A percentile compares a stretch with the other conserved stretches of the same genome.
Evolutionary conservation across 2,113 vertebrate species (phyloP).

Genomic region (Peromyscus maniculatus): DNA sequence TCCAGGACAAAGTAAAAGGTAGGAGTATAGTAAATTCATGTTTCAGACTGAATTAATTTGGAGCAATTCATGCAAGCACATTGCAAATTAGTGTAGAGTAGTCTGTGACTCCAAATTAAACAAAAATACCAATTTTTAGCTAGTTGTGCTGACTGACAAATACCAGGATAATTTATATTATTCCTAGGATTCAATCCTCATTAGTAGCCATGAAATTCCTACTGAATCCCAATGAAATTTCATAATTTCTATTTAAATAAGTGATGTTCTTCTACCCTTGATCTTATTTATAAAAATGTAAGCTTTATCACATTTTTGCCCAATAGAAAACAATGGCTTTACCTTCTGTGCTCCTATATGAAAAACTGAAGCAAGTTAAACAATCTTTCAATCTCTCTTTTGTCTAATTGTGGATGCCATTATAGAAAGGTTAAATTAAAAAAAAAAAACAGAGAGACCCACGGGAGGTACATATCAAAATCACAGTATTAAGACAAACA

Average conservation of each 20-base stretch:
- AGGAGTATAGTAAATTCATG: background rate
- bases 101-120: background rate
- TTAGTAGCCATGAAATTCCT: background rate
- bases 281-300: background rate
- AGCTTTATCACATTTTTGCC: background rate
- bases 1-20: background rate
- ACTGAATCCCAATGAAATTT: background rate
- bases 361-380: background rate
- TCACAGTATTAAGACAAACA: background rate
- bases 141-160: background rate
- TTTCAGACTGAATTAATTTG: background rate
- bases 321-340: background rate
- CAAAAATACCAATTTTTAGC: background rate
- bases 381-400: background rate
- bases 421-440: background rate
- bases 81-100: background rate
- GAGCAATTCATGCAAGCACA: too few species aligned
- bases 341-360: background rate
- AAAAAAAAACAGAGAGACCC: background rate
- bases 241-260: background rate
- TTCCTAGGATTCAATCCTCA: background rate
- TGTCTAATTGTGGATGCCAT: background rate
- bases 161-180: background rate
- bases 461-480: background rate
- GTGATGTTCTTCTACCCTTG: background rate